These are phyloP conservation scores for Chrysopilus asiliformis DNA, from an alignment of 2,888 invertebrate genomes.

Conservation along the genomic window DNA sequence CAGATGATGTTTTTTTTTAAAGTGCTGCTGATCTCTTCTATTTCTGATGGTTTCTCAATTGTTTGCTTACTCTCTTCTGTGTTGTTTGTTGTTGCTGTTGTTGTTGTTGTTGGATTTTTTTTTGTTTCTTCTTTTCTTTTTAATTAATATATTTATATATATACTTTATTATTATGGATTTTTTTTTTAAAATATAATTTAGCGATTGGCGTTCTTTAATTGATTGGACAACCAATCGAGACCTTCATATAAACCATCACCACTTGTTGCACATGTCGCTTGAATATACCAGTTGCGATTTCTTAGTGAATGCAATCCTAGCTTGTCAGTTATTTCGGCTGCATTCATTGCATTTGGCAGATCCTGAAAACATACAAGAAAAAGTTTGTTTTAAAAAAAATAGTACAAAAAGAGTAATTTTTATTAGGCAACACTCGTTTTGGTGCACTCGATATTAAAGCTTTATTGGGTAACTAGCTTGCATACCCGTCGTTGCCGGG, in stretches of 20 bases:
- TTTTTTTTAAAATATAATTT: conserved; percentile 36
- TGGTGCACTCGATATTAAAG: no score
- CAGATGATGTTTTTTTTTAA: no score
- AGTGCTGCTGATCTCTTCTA: conserved; percentile 1
- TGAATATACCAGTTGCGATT: conserved; percentile 98
- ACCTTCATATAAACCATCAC: conserved; percentile 97
- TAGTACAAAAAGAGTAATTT: not conserved
- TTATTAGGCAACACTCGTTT: not conserved
- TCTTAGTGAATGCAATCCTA: conserved; percentile 93
- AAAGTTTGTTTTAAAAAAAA: conserved; percentile 7
- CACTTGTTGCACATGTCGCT: conserved; percentile 96
- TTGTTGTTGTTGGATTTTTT: conserved; percentile 3
- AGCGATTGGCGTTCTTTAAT: conserved; percentile 96
- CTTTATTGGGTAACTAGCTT: no score
- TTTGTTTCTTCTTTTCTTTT: conserved; percentile 3
- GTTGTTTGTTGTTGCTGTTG: not conserved
- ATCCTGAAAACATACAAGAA: conserved; percentile 51
- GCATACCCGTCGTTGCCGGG: no score
- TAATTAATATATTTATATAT: conserved; percentile 4
- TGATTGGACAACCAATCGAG: conserved; percentile 99
- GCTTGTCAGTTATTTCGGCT: conserved; percentile 98
- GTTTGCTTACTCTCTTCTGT: not conserved
- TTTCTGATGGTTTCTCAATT: not conserved
- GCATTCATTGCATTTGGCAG: conserved; percentile 99
- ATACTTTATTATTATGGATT: conserved; percentile 13